Conservation (phyloP, 2,797 vertebrate species). For the Sarcoramphus papa region DNA sequence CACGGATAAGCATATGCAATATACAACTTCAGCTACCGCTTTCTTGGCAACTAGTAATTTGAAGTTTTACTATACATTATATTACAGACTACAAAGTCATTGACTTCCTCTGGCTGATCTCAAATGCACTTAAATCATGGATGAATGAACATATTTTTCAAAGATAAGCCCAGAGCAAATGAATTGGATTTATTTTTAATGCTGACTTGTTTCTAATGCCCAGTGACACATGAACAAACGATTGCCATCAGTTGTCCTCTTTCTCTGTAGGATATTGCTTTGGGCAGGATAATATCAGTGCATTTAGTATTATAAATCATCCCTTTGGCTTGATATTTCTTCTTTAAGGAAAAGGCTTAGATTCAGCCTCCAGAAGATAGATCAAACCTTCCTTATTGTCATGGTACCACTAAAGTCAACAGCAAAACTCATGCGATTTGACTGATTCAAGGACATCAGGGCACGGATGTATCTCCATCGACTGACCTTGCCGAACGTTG, state of each 20-base stretch:
- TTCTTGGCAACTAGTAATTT: background rate
- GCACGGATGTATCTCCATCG: rapidly evolving
- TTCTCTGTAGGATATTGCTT: background rate
- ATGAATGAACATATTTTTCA: slow-evolving; percentile 24
- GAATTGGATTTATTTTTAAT: slow-evolving; percentile 53
- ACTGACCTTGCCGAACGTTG: rapidly evolving
- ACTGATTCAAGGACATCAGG: background rate
- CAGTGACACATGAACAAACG: slow-evolving; percentile 30
- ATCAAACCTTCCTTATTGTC: background rate
- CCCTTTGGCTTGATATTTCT: background rate
- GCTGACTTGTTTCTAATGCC: slow-evolving; percentile 38
- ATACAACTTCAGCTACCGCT: background rate
- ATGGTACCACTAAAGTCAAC: background rate
- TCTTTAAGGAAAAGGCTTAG: background rate
- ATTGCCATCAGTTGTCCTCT: slow-evolving; percentile 29
- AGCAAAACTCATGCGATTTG: rapidly evolving
- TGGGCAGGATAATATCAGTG: slow-evolving; percentile 19
- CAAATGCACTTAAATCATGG: slow-evolving; percentile 29
- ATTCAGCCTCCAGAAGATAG: background rate
- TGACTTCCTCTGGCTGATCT: slow-evolving; percentile 8
- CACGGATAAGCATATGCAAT: background rate
- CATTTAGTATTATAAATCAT: slow-evolving; percentile 25
- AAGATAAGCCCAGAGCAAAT: slow-evolving; percentile 53
- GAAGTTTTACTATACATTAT: background rate
- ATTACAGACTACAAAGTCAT: background rate